Base-by-base conservation (phyloP, 2,113 vertebrate genomes). In the Lipotes vexillifer region DNA sequence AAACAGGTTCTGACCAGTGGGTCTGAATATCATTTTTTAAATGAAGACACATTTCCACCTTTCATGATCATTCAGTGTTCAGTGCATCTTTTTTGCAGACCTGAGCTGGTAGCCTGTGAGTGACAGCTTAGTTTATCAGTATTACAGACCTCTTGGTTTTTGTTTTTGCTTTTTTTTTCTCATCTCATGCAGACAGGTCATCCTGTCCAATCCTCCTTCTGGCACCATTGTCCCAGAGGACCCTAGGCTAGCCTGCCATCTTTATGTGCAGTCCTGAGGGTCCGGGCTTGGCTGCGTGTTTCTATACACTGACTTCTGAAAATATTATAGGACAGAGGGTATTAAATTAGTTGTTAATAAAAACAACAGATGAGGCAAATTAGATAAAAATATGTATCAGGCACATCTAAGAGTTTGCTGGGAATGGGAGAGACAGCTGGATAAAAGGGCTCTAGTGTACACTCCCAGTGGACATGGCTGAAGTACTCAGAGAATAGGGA, bases 61-160 rank as follows among this genome's bases (percentile, higher is more conserved):
- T n/a, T 83, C 33, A 21, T 63, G 65, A 69, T 68, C 66, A 90
- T 94, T 98, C 87, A 95, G 77, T 84, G 87, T 96, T 55, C 74
- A 78, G 21, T 87, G 23, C 61, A 90, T 86, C 59, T 83, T 68
- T 74, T 74, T 80, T 78, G 57, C 72, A 96, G 96, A 98, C 97
- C 96, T 98, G 97, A 98, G 98, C 97, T 57, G 36, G 23, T 80
- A 15, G 33, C 65, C 98, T 98, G 74, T 99, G 98, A 99, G 95
- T 99, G 98, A 98, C 98, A 99, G 98, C 98, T 98, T 98, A 98
- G 98, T 98, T 99, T 98, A 98, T 99, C 98, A 98, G 98, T 97
- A 98, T 98, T 99, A 98, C 98, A 98, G 98, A 96, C 97, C 98
- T 99, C 98, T 97, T 98, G 97, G 18, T 3, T 44, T 78, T 55